Evolutionary conservation across 2,888 invertebrate genomes (phyloP), one percentile per base, ranked within the genome.

Genomic region (Orthonevra nobilis): DNA sequence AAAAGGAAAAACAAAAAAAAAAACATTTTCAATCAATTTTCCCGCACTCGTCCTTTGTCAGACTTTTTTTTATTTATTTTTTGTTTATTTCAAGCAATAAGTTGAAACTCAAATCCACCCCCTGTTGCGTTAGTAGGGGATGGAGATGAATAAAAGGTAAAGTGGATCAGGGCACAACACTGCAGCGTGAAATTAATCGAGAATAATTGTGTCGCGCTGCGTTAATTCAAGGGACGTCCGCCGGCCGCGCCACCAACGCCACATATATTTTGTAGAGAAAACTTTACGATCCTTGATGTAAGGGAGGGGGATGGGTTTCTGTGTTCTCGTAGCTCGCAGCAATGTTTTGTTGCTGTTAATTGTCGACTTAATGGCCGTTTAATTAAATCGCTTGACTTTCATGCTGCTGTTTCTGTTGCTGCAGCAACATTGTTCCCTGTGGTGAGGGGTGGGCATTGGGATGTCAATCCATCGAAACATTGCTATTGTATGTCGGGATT

Each of bases 311-410:
- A 61, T 5, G 5, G 5, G 54, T 32, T 54, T 12, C 6, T 52
- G 63, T 34, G 42, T 34, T 63, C 50, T 73, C 48, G 66, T 61
- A 48, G 61, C 79, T 79, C 54, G 48, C 82, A 72, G 81, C 82
- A 63, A 48, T 81, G 58, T 58, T 83, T 68, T 84, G 83, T 83
- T 83, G 82, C 83, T 84, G 84, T 87, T 87, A 87, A 87, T 87
- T 86, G 86, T 83, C 83, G 85, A 84, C 85, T 86, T 87, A 86
- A 86, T 86, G 86, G 83, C 84, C 84, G 84, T 86, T 86, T 86
- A 87, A 86, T 87, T 87, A 86, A 87, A 86, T 85, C 84, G 85
- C 84, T 84, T 85, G 83, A 83, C 85, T 85, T 73, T 72, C 70
- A 70, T 61, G 52, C 64, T 61, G 10, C 34, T 20, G 52, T 52